Base-by-base conservation (phyloP, 2,888 invertebrate species). In the Lordiphosa fenestrarum region DNA sequence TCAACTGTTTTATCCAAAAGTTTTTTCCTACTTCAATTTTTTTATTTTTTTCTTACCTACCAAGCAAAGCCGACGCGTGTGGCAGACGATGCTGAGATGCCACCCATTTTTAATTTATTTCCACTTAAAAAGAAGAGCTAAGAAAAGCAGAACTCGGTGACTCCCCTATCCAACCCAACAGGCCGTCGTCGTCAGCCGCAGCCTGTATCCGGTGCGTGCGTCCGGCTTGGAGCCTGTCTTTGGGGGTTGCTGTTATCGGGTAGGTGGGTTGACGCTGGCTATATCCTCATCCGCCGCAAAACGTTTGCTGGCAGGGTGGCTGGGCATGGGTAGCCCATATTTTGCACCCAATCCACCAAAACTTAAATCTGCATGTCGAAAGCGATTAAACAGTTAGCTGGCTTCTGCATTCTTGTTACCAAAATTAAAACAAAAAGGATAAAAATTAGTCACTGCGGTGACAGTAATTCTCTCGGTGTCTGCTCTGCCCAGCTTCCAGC, bases 311-410 rank as follows among this genome's bases (percentile, higher is more conserved):
- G 47, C 25, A 5, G 13, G 15, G 23, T 21, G 7, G 41, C 23
- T 25, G 30, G 15, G 10, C 9, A 13, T 44, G 30, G 30, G 30
- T 44, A 10, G 44, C 52, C 33, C 55, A 51, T 25, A 47, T 55
- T 64, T 60, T 47, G n/a, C 64, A 76, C 74, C 82, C 77, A 75
- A 76, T 12, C 55, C 50, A 49, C 84, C 85, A 61, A 73, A 85
- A 87, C 87, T 87, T 88, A 87, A 89, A 87, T 89, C 89, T 84
- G 88, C 89, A 88, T 89, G 86, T 89, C 89, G 88, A 89, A 89
- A 88, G 88, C 86, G 89, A 89, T 89, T 89, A 89, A 86, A 84
- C 80, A 85, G 75, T 77, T 76, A 71, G 77, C 68, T 52, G 53
- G 49, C 56, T 60, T 39, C 50, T 50, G 30, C 51, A 51, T 48